These are phyloP conservation scores for Reticulitermes speratus DNA, from an alignment of 1,140 invertebrate genomes.

Conservation along the genomic window DNA sequence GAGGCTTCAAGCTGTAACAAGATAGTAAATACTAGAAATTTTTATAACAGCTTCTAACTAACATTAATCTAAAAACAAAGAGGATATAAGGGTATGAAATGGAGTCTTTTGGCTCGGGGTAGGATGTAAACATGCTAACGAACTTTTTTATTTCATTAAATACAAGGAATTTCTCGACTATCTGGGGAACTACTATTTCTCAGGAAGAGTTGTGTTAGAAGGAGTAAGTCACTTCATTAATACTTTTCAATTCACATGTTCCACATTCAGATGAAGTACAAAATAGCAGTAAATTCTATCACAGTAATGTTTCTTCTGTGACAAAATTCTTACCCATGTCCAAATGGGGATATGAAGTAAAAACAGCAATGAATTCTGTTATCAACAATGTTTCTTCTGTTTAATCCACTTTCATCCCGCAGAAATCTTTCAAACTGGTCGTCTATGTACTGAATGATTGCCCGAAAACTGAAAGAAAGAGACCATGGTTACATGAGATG, in stretches of 20 bases:
- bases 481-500: not conserved
- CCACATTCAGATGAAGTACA: constrained; percentile 6
- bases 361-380: constrained; percentile 96
- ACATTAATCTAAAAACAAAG: constrained; percentile 18
- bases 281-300: constrained; percentile 96
- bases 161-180: too few species aligned
- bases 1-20: constrained; percentile 57
- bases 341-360: constrained; percentile 98
- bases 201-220: too few species aligned
- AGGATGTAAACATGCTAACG: too few species aligned
- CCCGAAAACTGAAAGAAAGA: constrained; percentile 66
- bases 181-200: too few species aligned
- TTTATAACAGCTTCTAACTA: not conserved
- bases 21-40: not conserved
- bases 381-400: constrained; percentile 88
- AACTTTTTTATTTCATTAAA: too few species aligned
- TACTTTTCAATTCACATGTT: too few species aligned
- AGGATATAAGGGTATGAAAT: not conserved
- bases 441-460: constrained; percentile 91
- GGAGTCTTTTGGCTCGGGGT: not conserved
- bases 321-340: constrained; percentile 74
- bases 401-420: constrained; percentile 87
- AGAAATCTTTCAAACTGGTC: constrained; percentile 92
- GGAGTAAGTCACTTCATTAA: too few species aligned
- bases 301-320: constrained; percentile 84